Percentiles rank a stretch among this genome's conserved stretches.
Conservation (phyloP, 2,888 invertebrate species). For the Teleogryllus oceanicus region DNA sequence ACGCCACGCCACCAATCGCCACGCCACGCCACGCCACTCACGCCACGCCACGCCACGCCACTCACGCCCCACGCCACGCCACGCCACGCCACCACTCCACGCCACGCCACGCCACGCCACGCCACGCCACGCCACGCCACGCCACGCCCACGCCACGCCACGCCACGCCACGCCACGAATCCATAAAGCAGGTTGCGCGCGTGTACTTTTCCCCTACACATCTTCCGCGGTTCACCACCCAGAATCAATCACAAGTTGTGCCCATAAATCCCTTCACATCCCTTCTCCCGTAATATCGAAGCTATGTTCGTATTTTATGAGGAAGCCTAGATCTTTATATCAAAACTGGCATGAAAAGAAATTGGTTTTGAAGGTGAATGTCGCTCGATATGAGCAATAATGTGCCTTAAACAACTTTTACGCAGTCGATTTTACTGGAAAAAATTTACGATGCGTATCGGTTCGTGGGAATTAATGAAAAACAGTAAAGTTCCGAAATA, state of each 20-base stretch:
- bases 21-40: too few relatives aligned
- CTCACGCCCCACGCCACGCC: too few relatives aligned
- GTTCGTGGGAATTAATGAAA: neutral
- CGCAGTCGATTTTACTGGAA: neutral
- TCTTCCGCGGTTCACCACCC: constrained; percentile 1
- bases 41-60: neutral
- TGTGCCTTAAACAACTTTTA: constrained; percentile 7
- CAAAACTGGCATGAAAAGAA: neutral
- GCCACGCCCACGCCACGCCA: too few relatives aligned
- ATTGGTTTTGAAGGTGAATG: constrained; percentile 1
- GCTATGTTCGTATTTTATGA: constrained; percentile 9
- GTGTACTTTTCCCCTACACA: neutral
- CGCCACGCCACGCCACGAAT: neutral
- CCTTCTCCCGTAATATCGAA: neutral
- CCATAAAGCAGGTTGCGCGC: neutral
- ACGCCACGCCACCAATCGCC: too few relatives aligned
- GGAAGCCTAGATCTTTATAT: neutral
- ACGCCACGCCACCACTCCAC: too few relatives aligned
- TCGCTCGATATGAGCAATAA: constrained; percentile 6
- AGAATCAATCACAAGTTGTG: neutral
- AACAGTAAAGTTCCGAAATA: too few relatives aligned
- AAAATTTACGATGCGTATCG: neutral
- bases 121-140: too few relatives aligned
- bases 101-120: too few relatives aligned
- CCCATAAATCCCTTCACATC: neutral